Evolutionary conservation across 1,140 invertebrate species (phyloP).

Genomic region (Trichoplusia ni): DNA sequence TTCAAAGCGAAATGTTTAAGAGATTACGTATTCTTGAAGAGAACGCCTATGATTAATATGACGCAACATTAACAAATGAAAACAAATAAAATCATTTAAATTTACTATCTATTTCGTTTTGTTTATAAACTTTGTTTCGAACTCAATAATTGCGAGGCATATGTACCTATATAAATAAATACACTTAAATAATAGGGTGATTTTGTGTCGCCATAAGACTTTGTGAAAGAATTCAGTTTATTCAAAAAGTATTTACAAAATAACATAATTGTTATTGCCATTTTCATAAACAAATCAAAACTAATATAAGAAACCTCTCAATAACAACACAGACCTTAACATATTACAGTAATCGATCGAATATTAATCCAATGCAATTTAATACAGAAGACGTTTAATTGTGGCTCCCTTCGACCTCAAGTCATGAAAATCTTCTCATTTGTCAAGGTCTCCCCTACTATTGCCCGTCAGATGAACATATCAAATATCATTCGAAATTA

Average conservation of each 20-base stretch:
- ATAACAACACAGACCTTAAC: no score
- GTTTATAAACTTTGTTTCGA: no score
- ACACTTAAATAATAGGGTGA: neutral
- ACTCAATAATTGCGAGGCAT: no score
- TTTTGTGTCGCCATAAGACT: neutral
- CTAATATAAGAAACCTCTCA: neutral
- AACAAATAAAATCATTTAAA: no score
- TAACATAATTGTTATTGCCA: neutral
- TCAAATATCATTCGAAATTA: conserved; percentile 74
- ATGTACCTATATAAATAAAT: no score
- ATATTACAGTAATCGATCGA: conserved; percentile 28
- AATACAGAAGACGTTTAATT: conserved; percentile 53
- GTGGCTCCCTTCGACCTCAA: conserved; percentile 51
- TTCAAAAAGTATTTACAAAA: neutral
- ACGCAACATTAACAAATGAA: no score
- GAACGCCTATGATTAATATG: no score
- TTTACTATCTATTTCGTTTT: no score
- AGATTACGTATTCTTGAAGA: neutral
- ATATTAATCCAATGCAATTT: conserved; percentile 47
- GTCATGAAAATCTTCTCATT: conserved; percentile 72
- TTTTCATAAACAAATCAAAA: neutral
- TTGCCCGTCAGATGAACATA: conserved; percentile 63
- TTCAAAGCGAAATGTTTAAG: neutral
- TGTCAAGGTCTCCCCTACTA: conserved; percentile 64
- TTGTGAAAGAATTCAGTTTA: neutral